Conservation (phyloP, 2,113 vertebrate genomes). For the Acanthisitta chloris region DNA sequence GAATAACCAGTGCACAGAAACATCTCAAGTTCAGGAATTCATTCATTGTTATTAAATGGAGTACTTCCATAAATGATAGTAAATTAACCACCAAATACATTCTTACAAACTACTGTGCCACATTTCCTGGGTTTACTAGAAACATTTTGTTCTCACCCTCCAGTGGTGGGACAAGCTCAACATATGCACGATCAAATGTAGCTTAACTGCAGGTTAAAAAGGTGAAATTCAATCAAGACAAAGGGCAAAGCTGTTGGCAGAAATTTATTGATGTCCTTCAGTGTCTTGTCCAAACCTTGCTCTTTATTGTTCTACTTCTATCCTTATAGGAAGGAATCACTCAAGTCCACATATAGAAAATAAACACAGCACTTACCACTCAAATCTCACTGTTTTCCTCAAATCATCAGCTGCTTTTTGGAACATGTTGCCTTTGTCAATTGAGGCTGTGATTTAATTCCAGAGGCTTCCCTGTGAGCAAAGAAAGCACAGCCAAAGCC, state of each 20-base stretch:
- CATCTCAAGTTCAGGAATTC: neutral
- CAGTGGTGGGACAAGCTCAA: neutral
- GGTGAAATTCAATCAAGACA: conserved; percentile 1
- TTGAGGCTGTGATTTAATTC: conserved; percentile 1
- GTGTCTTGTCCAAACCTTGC: neutral
- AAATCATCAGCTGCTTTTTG: neutral
- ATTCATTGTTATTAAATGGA: neutral
- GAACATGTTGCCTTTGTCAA: neutral
- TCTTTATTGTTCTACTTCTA: neutral
- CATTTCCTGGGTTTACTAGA: neutral
- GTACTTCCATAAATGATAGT: neutral
- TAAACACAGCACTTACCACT: neutral
- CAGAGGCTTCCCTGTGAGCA: neutral
- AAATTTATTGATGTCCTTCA: conserved; percentile 11
- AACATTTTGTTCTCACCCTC: neutral
- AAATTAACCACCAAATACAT: neutral
- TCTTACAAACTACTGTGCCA: neutral
- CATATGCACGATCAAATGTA: neutral
- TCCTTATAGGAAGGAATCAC: neutral
- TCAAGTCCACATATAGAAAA: neutral
- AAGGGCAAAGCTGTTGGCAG: neutral
- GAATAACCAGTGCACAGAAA: neutral
- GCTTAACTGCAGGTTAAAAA: conserved; percentile 23
- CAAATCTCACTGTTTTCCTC: neutral
- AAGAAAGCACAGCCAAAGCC: neutral